Conservation (phyloP, 1,140 invertebrate species). For the Diorhabda carinulata region DNA sequence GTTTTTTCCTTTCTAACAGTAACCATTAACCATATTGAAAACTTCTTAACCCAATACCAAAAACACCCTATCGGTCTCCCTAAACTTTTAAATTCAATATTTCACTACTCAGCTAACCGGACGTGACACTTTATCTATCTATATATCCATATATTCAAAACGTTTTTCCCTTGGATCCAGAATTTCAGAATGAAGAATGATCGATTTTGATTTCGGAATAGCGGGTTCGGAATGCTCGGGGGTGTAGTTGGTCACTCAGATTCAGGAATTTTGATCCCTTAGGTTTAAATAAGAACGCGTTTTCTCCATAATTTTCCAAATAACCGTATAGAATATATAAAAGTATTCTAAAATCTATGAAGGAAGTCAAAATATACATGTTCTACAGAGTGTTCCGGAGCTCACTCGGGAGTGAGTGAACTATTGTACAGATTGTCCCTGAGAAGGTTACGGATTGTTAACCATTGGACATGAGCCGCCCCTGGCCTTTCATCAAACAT, state of each 20-base stretch:
- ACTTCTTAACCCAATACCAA: constrained; percentile 13
- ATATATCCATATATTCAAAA: constrained; percentile 6
- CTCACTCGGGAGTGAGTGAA: no score
- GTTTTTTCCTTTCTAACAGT: background rate
- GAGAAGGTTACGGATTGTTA: no score
- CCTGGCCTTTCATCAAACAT: no score
- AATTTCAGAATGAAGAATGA: constrained; percentile 14
- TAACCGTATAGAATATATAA: no score
- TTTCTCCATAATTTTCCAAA: background rate
- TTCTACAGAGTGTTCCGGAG: no score
- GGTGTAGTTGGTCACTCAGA: constrained; percentile 18
- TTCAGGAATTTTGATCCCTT: constrained; percentile 9
- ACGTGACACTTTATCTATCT: constrained; percentile 14
- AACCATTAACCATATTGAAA: constrained; percentile 8
- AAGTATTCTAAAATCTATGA: no score
- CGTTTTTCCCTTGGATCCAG: background rate
- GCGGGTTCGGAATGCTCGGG: constrained; percentile 6
- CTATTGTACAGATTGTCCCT: no score
- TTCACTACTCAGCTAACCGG: background rate
- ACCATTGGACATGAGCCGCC: no score
- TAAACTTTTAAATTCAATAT: constrained; percentile 17
- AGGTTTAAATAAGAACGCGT: background rate
- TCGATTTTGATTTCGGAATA: constrained; percentile 11
- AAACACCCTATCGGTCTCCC: background rate
- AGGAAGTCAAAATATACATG: no score